A percentile compares a stretch with the other conserved stretches of the same genome.
Evolutionary conservation across 1,140 invertebrate species (phyloP).

Genomic region (Tetramorium simillimum): DNA sequence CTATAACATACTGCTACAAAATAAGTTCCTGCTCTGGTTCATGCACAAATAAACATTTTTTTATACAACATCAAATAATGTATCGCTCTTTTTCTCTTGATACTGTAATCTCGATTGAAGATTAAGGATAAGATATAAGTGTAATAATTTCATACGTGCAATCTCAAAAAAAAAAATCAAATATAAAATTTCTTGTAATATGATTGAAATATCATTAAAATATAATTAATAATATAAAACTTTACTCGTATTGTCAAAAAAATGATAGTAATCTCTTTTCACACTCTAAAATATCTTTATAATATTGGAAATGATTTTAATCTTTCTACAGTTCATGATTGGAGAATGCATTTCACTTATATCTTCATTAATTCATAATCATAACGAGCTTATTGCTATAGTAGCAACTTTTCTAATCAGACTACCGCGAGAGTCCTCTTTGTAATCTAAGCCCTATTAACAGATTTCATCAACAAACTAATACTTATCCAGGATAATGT

Average conservation of each 20-base stretch:
- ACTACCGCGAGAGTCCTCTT: background rate
- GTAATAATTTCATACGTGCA: background rate
- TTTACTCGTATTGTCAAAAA: background rate
- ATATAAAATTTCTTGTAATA: background rate
- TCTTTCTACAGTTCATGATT: slow-evolving; percentile 64
- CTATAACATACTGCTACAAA: slow-evolving; percentile 14
- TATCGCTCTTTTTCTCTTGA: slow-evolving; percentile 38
- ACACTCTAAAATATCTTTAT: slow-evolving; percentile 53
- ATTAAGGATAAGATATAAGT: background rate
- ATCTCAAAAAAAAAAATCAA: background rate
- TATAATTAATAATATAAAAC: background rate
- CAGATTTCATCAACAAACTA: background rate
- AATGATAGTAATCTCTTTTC: slow-evolving; percentile 46
- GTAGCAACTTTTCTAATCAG: background rate
- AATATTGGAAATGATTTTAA: slow-evolving; percentile 14
- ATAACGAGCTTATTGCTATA: background rate
- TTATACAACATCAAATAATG: slow-evolving; percentile 14
- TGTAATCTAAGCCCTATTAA: slow-evolving; percentile 16
- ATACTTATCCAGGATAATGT: slow-evolving; percentile 21
- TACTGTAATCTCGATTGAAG: background rate
- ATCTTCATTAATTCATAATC: slow-evolving; percentile 25
- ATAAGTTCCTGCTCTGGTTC: slow-evolving; percentile 9
- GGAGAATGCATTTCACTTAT: slow-evolving; percentile 59
- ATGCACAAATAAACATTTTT: slow-evolving; percentile 28
- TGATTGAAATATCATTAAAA: background rate